phyloP scores from a whole-genome alignment of 2,113 vertebrate genomes.

The Tychaedon coryphoeus region DNA sequence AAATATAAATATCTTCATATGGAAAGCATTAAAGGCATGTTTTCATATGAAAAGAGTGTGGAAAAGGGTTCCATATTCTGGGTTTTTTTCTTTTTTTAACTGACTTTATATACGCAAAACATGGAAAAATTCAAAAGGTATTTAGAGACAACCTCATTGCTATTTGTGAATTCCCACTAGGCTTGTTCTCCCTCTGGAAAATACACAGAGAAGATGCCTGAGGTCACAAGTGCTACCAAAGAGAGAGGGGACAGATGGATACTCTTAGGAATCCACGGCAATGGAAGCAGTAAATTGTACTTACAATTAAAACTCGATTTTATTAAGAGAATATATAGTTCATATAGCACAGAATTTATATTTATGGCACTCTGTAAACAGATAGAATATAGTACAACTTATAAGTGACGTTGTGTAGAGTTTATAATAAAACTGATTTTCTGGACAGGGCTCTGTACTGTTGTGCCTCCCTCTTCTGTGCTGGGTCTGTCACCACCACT shows the following conservation, averaged over 20 bases:
- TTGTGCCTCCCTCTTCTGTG: too few species aligned
- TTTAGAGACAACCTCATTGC: neutral
- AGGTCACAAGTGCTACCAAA: neutral
- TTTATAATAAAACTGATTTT: neutral
- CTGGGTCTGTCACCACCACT: accelerated
- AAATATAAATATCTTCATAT: neutral
- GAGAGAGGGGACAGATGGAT: accelerated
- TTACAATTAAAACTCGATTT: neutral
- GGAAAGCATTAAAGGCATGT: neutral
- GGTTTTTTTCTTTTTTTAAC: neutral
- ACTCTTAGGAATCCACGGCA: neutral
- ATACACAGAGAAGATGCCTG: neutral
- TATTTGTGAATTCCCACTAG: neutral
- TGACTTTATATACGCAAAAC: neutral
- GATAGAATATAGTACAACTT: too few species aligned
- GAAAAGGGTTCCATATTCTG: neutral
- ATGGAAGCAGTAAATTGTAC: neutral
- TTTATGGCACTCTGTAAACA: neutral
- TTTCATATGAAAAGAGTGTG: neutral
- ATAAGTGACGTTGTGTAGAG: accelerated
- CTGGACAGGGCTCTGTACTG: accelerated
- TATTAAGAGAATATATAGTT: neutral
- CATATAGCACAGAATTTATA: neutral
- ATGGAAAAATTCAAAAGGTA: neutral
- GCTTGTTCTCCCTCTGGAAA: neutral